phyloP scores from a whole-genome alignment of 2,888 invertebrate genomes.

The Stomorhina lunata region DNA sequence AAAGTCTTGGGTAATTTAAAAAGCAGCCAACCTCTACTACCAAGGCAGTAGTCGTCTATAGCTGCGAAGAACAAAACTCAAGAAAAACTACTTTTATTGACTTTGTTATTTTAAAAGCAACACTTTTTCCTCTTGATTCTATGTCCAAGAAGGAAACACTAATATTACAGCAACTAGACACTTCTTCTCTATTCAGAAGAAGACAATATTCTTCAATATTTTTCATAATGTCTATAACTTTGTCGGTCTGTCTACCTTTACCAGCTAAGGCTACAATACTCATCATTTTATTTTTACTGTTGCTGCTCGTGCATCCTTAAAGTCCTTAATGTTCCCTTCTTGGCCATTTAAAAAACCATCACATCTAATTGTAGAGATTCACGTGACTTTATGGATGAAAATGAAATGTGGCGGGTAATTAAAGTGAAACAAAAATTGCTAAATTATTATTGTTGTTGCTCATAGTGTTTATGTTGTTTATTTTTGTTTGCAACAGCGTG shows the following conservation, averaged over 20 bases:
- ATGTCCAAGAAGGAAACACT: neutral
- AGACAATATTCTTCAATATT: slow-evolving; percentile 58
- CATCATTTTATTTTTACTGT: neutral
- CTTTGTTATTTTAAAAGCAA: slow-evolving; percentile 25
- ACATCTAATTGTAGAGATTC: slow-evolving; percentile 55
- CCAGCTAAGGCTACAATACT: neutral
- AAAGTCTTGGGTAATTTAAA: slow-evolving; percentile 29
- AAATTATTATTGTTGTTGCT: slow-evolving; percentile 74
- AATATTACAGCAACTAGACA: neutral
- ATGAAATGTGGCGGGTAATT: slow-evolving; percentile 80
- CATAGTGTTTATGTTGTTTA: slow-evolving; percentile 42
- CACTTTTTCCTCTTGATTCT: slow-evolving; percentile 10
- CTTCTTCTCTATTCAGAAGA: no score
- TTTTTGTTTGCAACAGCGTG: neutral
- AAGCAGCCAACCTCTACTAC: slow-evolving; percentile 5
- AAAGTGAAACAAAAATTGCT: slow-evolving; percentile 78
- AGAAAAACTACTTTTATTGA: slow-evolving; percentile 25
- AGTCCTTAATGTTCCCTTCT: slow-evolving; percentile 38
- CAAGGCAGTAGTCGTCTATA: slow-evolving; percentile 15
- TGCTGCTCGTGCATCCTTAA: slow-evolving; percentile 4
- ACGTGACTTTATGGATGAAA: slow-evolving; percentile 69
- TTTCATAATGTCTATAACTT: slow-evolving; percentile 55
- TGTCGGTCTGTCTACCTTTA: slow-evolving; percentile 33
- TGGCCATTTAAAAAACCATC: slow-evolving; percentile 57
- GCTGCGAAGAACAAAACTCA: slow-evolving; percentile 1